phyloP scores from a whole-genome alignment of 2,888 invertebrate genomes.

The Cerastis leucographa region DNA sequence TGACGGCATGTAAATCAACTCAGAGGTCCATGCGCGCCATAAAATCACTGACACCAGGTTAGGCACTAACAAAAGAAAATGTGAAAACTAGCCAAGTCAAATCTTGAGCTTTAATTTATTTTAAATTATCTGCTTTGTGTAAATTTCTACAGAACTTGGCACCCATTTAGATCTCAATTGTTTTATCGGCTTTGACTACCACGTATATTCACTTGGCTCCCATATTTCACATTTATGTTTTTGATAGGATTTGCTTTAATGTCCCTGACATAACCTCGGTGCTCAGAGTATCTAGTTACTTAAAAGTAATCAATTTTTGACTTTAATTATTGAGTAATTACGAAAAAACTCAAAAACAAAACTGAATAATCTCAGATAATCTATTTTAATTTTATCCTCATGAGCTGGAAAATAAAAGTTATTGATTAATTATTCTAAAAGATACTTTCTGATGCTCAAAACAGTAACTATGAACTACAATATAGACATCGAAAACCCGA shows the following conservation, averaged over 20 bases:
- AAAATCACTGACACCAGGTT: too few species aligned
- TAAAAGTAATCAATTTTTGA: not conserved
- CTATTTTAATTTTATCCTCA: not conserved
- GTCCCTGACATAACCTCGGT: not conserved
- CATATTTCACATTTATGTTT: too few species aligned
- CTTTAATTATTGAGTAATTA: not conserved
- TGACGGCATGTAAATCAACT: too few species aligned
- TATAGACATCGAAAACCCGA: conserved; percentile 55
- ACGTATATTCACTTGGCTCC: too few species aligned
- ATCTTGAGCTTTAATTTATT: too few species aligned
- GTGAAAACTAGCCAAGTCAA: too few species aligned
- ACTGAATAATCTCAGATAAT: not conserved
- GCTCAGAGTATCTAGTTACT: not conserved
- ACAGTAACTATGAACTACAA: not conserved
- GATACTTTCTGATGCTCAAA: not conserved
- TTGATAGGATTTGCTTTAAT: not conserved
- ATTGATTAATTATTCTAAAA: not conserved
- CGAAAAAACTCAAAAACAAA: not conserved
- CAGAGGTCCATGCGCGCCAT: too few species aligned
- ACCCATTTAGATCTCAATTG: too few species aligned
- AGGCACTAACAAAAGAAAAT: too few species aligned
- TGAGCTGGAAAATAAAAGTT: not conserved
- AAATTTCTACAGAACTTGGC: too few species aligned
- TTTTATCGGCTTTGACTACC: too few species aligned
- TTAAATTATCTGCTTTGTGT: too few species aligned